A percentile compares a stretch with the other conserved stretches of the same genome.
These are phyloP conservation scores for Eidolon helvum DNA, from an alignment of 2,113 vertebrate genomes.

Conservation along the genomic window DNA sequence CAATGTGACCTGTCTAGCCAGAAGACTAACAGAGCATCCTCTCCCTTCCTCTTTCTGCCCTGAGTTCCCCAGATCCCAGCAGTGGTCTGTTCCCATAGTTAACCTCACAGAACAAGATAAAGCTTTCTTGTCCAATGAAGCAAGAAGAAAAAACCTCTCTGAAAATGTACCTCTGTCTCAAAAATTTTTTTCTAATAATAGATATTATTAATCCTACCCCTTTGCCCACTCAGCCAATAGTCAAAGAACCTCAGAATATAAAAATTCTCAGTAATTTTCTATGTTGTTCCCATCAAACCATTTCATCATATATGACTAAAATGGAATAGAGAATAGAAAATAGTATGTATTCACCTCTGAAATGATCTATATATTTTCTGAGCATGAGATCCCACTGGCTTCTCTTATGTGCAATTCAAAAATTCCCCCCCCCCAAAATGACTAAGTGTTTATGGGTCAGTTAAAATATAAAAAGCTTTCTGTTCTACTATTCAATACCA, in stretches of 20 bases:
- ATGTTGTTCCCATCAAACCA: conserved; percentile 44
- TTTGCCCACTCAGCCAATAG: conserved; percentile 54
- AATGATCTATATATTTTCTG: conserved; percentile 63
- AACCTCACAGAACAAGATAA: conserved; percentile 70
- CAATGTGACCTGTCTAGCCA: conserved; percentile 59
- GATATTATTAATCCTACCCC: conserved; percentile 68
- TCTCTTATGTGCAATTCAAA: conserved; percentile 56
- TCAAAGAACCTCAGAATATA: conserved; percentile 59
- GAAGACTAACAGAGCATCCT: conserved; percentile 48
- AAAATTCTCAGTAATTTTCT: conserved; percentile 65
- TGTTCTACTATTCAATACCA: background rate
- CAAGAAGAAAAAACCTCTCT: conserved; percentile 60
- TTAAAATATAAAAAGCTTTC: conserved; percentile 50
- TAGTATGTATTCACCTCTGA: conserved; percentile 49
- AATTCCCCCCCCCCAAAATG: background rate
- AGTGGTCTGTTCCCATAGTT: conserved; percentile 62
- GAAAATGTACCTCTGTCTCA: conserved; percentile 64
- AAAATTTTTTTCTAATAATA: conserved; percentile 43
- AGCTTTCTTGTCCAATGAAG: conserved; percentile 74
- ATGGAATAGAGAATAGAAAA: conserved; percentile 49
- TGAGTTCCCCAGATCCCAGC: conserved; percentile 58
- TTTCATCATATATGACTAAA: conserved; percentile 46
- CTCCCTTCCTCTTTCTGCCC: background rate
- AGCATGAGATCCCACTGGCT: conserved; percentile 38
- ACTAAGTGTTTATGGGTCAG: conserved; percentile 32